These are phyloP conservation scores for Dasypus novemcinctus DNA, from an alignment of 2,113 vertebrate genomes.

Conservation along the genomic window DNA sequence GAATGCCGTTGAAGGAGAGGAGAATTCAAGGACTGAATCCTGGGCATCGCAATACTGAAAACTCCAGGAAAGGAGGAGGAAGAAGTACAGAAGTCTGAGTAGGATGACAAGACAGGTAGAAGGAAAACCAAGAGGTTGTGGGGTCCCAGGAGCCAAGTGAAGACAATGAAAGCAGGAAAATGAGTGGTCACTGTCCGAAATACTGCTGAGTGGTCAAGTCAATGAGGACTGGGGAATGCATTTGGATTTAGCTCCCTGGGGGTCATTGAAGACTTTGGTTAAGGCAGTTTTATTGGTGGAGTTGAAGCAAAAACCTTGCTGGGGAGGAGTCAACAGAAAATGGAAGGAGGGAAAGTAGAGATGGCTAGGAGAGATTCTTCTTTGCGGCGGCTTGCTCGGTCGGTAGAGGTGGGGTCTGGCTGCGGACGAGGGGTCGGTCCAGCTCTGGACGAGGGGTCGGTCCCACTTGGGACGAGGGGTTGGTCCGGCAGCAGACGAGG, in stretches of 20 bases:
- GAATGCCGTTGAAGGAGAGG: not conserved
- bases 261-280: too few species aligned
- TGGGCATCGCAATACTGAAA: fast-evolving
- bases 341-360: not conserved
- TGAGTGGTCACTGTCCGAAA: fast-evolving
- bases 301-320: not conserved
- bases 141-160: not conserved
- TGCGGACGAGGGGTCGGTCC: too few species aligned
- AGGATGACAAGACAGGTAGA: not conserved
- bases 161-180: not conserved
- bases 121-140: not conserved
- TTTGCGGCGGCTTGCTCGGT: too few species aligned
- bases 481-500: too few species aligned
- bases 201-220: not conserved
- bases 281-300: not conserved
- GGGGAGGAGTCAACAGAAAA: not conserved
- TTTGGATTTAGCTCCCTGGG: too few species aligned
- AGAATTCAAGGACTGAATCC: not conserved
- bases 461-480: too few species aligned
- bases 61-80: too few species aligned
- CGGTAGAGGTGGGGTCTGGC: too few species aligned
- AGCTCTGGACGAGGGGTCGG: too few species aligned
- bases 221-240: fast-evolving
- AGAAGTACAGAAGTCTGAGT: not conserved
- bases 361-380: fast-evolving